Base-by-base conservation (phyloP, 2,888 invertebrate genomes). In the Halictus quadricinctus region DNA sequence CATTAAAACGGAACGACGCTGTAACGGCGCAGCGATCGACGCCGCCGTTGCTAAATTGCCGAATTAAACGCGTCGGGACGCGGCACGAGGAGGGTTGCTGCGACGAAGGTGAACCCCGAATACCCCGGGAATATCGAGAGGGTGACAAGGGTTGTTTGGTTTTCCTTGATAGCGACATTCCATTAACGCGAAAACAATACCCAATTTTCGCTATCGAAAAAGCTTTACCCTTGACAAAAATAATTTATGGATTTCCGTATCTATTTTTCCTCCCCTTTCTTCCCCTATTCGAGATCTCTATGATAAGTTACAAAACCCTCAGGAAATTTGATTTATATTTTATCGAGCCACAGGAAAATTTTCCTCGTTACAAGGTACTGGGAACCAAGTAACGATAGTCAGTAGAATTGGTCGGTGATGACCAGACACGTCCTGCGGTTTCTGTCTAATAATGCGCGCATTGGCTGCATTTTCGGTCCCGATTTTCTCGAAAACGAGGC, bases 1-100 rank as follows among this genome's bases (percentile, higher is more conserved):
- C 82, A 87, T 87, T 87, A 87, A 87, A 87, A 87, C 80, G 78
- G 88, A 80, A 84, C 82, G 80, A 80, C 81, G 83, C 75, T 88
- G 83, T 88, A 87, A 87, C 83, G 83, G 81, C 48, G 72, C 74
- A 36, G 77, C 87, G 84, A 88, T 88, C 88, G 85, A 83, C 83
- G 75, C 77, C 75, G 69, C 41, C 72, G 80, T 77, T 83, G 85
- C 78, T 80, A 83, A 88, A 87, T 87, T 88, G 79, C 50, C 78
- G 80, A 88, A 88, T 88, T 85, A 87, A 84, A 72, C 78, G 80
- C 77, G 80, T 74, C 69, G 60, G n/a, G 70, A 77, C 77, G 69
- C 43, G 69, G 66, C 66, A 70, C 48, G 29, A 72, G 46, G 48
- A 64, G 66, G 66, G 58, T 18, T 15, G 46, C 46, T 66, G 64